phyloP scores from a whole-genome alignment of 2,888 invertebrate genomes.

The Horisme vitalbata region DNA sequence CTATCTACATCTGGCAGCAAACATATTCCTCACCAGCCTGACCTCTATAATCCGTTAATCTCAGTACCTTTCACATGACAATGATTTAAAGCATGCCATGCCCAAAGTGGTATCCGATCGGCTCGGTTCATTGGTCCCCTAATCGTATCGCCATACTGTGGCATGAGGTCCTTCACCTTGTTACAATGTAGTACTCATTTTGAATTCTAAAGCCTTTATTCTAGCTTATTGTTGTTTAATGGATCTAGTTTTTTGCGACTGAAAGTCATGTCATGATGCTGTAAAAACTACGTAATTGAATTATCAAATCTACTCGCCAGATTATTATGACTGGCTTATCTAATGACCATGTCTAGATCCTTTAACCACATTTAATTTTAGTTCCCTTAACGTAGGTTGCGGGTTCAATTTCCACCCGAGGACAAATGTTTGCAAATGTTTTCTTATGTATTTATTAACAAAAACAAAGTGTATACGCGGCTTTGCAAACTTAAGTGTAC shows the following conservation, averaged over 20 bases:
- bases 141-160: conserved; percentile 55
- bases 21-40: conserved; percentile 10
- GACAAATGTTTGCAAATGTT: too few species aligned
- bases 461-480: too few species aligned
- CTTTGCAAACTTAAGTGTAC: too few species aligned
- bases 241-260: neutral
- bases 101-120: conserved; percentile 40
- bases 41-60: conserved; percentile 17
- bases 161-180: conserved; percentile 46
- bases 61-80: conserved; percentile 21
- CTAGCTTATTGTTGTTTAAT: conserved; percentile 18
- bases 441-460: too few species aligned
- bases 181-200: conserved; percentile 23
- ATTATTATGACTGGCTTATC: too few species aligned
- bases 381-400: too few species aligned
- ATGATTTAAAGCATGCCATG: conserved; percentile 34
- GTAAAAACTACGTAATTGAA: too few species aligned
- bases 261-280: neutral
- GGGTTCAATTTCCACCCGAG: too few species aligned
- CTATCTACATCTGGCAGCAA: conserved; percentile 1
- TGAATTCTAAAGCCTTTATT: conserved; percentile 39
- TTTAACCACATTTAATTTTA: too few species aligned
- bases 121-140: conserved; percentile 64
- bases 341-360: too few species aligned
- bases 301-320: too few species aligned